Evolutionary conservation across 2,888 invertebrate genomes (phyloP).

Genomic region (Tanytarsus gracilentus): DNA sequence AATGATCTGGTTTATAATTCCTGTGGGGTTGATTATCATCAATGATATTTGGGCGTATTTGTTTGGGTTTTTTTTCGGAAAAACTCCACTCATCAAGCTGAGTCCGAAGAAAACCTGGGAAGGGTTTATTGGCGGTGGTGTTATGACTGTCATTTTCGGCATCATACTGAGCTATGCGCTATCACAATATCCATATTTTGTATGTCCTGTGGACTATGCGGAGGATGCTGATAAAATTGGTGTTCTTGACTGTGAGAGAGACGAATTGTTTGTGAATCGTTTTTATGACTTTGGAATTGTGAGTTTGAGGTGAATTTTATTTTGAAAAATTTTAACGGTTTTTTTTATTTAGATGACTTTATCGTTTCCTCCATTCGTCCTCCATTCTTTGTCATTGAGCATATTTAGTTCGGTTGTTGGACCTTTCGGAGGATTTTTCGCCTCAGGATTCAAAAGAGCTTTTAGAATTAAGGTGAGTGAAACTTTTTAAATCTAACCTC

Average conservation of each 20-base stretch:
- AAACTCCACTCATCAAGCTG: conserved; percentile 95
- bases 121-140: conserved; percentile 96
- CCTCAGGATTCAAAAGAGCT: conserved; percentile 97
- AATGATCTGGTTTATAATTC: conserved; percentile 91
- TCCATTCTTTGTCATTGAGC: conserved; percentile 90
- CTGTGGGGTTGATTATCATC: conserved; percentile 99
- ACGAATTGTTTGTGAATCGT: conserved; percentile 76
- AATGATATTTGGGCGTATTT: conserved; percentile 99
- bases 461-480: conserved; percentile 92
- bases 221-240: conserved; percentile 82
- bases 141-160: conserved; percentile 91
- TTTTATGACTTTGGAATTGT: conserved; percentile 68
- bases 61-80: conserved; percentile 99
- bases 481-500: conserved; percentile 21
- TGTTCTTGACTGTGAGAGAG: conserved; percentile 87
- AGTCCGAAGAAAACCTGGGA: conserved; percentile 99
- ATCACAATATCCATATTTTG: conserved; percentile 89
- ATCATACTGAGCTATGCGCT: conserved; percentile 76
- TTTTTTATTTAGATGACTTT: background rate
- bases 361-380: conserved; percentile 78
- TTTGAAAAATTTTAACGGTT: no score
- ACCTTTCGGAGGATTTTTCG: conserved; percentile 99
- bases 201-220: conserved; percentile 95
- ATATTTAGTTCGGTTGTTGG: conserved; percentile 98
- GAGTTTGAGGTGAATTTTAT: conserved; percentile 30